Evolutionary conservation across 2,113 vertebrate genomes (phyloP).

Genomic region (Corynorhinus townsendii): DNA sequence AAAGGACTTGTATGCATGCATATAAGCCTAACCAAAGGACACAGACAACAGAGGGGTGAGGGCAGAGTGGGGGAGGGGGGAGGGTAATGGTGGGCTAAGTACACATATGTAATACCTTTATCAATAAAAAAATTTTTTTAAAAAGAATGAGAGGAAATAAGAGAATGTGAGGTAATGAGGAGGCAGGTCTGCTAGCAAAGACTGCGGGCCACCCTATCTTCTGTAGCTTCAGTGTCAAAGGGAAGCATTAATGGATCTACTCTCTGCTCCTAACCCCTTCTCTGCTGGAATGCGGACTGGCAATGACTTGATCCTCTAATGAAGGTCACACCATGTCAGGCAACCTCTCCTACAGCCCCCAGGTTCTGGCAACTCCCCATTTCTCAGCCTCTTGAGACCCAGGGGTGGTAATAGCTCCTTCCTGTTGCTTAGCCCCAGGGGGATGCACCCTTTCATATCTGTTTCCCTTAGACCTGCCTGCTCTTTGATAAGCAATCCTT

Average conservation of each 20-base stretch:
- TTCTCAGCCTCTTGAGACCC: not conserved
- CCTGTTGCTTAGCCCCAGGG: too few species aligned
- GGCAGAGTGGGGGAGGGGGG: too few species aligned
- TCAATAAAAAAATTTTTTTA: too few species aligned
- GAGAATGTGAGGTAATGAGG: not conserved
- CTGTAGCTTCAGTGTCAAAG: not conserved
- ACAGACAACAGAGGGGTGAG: too few species aligned
- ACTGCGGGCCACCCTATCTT: not conserved
- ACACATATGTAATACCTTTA: too few species aligned
- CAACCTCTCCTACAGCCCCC: not conserved
- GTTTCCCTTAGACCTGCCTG: not conserved
- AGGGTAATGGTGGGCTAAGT: too few species aligned
- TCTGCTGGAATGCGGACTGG: not conserved
- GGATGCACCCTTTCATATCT: not conserved
- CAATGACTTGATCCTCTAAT: not conserved
- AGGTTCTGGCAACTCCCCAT: not conserved
- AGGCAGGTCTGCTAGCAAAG: not conserved
- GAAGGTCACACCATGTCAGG: not conserved
- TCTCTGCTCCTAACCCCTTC: not conserved
- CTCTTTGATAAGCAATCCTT: not conserved
- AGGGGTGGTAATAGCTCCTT: not conserved
- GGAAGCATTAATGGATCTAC: not conserved
- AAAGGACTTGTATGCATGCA: too few species aligned
- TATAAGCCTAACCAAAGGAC: too few species aligned
- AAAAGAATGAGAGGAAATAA: not conserved